Evolutionary conservation across 2,888 invertebrate genomes (phyloP).

Genomic region (Andrena flavipes): DNA sequence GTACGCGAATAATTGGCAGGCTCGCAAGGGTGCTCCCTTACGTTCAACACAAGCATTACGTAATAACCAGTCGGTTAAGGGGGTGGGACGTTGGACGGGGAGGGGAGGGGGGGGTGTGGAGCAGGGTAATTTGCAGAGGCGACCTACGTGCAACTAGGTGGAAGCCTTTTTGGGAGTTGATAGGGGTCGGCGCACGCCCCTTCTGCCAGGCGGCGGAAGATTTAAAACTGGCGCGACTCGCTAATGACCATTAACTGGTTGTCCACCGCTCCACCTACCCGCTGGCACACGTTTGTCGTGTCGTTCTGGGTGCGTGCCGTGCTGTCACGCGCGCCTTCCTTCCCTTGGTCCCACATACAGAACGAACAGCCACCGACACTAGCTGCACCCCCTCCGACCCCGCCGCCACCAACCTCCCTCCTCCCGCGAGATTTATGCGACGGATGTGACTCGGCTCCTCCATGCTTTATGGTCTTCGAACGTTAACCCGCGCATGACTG

Average conservation of each 20-base stretch:
- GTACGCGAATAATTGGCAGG: constrained; percentile 67
- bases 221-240: constrained; percentile 80
- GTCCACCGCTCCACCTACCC: constrained; percentile 73
- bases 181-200: constrained; percentile 69
- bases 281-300: constrained; percentile 70
- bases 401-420: constrained; percentile 31
- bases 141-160: constrained; percentile 68
- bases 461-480: constrained; percentile 81
- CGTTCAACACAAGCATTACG: constrained; percentile 68
- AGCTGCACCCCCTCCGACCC: too few relatives aligned
- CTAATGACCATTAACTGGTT: constrained; percentile 82
- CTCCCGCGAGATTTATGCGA: constrained; percentile 82
- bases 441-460: constrained; percentile 81
- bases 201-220: constrained; percentile 73
- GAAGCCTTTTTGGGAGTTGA: constrained; percentile 70
- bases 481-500: constrained; percentile 68
- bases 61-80: constrained; percentile 68
- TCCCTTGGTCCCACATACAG: constrained; percentile 62
- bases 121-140: constrained; percentile 69
- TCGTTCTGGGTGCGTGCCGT: constrained; percentile 67
- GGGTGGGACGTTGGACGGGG: constrained; percentile 51
- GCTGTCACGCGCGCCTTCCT: constrained; percentile 61
- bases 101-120: constrained; percentile 53
- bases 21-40: constrained; percentile 60
- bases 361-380: constrained; percentile 54